phyloP scores from a whole-genome alignment of 2,888 invertebrate species.

The Gastracanthus pulcherrimus region DNA sequence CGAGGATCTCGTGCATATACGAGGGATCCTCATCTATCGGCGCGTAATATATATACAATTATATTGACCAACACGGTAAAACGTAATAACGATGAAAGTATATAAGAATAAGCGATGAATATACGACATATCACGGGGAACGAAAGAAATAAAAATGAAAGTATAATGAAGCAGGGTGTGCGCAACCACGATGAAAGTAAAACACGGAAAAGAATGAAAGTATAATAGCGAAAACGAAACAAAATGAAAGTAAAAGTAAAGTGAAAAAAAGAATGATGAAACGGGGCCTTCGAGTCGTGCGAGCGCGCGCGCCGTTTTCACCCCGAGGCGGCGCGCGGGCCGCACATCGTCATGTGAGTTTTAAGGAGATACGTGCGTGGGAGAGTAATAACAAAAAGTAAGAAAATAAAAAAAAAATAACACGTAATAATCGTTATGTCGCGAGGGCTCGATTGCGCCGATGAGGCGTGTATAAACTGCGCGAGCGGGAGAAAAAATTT shows the following conservation, averaged over 20 bases:
- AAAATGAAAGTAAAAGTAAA: conserved; percentile 31
- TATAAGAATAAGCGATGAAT: conserved; percentile 23
- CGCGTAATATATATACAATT: not conserved
- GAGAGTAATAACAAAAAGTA: conserved; percentile 38
- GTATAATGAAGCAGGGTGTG: conserved; percentile 26
- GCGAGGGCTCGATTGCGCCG: conserved; percentile 33
- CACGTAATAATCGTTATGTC: conserved; percentile 52
- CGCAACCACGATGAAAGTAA: not conserved
- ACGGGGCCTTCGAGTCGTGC: conserved; percentile 57
- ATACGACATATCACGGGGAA: conserved; percentile 33
- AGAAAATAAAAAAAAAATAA: conserved; percentile 26
- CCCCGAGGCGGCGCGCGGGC: conserved; percentile 14
- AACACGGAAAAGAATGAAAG: conserved; percentile 36
- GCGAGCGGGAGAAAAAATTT: conserved; percentile 51
- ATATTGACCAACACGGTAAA: conserved; percentile 32
- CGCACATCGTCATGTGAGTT: conserved; percentile 44
- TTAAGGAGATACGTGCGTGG: conserved; percentile 11
- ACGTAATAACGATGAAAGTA: conserved; percentile 25
- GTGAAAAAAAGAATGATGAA: conserved; percentile 37
- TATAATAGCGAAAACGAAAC: conserved; percentile 35
- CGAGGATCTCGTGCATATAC: not conserved
- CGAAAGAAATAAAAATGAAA: conserved; percentile 10
- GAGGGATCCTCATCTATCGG: conserved; percentile 8
- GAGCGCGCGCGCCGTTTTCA: conserved; percentile 40
- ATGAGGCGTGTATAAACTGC: conserved; percentile 17